A percentile compares a stretch with the other conserved stretches of the same genome.
Conservation (phyloP, 2,888 invertebrate species). For the Pediacus dermestoides region DNA sequence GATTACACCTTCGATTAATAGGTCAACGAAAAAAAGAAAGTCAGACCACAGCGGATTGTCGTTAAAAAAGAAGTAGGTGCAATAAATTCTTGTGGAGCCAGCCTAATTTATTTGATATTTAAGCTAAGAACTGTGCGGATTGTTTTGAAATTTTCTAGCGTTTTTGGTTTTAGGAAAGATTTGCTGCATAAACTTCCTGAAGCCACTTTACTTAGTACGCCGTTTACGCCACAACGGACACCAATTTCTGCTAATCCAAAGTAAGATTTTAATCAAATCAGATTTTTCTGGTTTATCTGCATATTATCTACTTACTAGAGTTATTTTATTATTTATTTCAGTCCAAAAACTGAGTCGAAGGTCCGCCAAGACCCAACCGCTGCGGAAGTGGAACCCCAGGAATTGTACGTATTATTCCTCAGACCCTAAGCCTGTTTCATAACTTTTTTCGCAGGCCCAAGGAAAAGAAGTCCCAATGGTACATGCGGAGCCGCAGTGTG, state of each 20-base stretch:
- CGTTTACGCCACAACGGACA: conserved; percentile 54
- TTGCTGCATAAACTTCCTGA: conserved; percentile 60
- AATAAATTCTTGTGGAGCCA: too few species aligned
- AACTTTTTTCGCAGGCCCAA: conserved; percentile 25
- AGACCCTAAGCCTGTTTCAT: conserved; percentile 15
- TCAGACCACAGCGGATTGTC: conserved; percentile 59
- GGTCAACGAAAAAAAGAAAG: conserved; percentile 65
- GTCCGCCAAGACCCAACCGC: not conserved
- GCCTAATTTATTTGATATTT: too few species aligned
- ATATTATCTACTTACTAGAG: too few species aligned
- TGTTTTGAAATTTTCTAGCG: too few species aligned
- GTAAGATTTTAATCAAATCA: conserved; percentile 21
- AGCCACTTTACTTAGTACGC: conserved; percentile 51
- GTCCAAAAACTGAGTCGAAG: conserved; percentile 15
- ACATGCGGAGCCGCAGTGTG: conserved; percentile 31
- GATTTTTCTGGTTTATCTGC: too few species aligned
- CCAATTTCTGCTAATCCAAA: conserved; percentile 39
- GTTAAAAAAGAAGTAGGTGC: conserved; percentile 63
- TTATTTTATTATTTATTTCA: too few species aligned
- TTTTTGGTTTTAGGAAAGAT: conserved; percentile 64
- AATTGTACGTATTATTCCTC: not conserved
- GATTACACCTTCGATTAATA: conserved; percentile 58
- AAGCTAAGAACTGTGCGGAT: too few species aligned
- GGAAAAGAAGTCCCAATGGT: conserved; percentile 40
- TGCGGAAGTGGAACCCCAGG: not conserved